Conservation (phyloP, 1,140 invertebrate genomes). For the Drosophila paulistorum region DNA sequence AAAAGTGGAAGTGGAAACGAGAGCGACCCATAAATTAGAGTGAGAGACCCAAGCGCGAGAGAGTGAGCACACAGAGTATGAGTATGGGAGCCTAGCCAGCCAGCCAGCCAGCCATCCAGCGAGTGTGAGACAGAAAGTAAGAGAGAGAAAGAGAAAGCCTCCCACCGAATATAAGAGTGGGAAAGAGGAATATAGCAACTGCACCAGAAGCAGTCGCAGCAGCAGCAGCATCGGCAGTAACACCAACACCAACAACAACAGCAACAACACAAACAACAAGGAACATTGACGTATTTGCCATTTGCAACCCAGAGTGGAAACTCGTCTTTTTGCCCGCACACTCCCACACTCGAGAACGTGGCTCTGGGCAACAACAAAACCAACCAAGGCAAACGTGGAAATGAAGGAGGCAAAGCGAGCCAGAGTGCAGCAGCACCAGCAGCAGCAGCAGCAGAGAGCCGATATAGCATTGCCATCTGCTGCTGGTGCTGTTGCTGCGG, state of each 20-base stretch:
- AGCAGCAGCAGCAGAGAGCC: conserved; percentile 41
- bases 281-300: conserved; percentile 75
- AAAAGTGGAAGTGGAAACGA: conserved; percentile 55
- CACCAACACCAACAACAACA: conserved; percentile 4
- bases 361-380: conserved; percentile 42
- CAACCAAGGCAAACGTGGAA: conserved; percentile 27
- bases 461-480: conserved; percentile 25
- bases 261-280: conserved; percentile 18
- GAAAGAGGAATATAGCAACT: conserved; percentile 27
- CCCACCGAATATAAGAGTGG: conserved; percentile 19
- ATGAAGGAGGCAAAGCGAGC: conserved; percentile 31
- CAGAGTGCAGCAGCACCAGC: conserved; percentile 33
- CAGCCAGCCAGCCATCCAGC: too few relatives aligned
- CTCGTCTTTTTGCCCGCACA: neutral
- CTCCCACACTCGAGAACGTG: conserved; percentile 34
- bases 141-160: neutral
- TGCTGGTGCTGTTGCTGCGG: neutral
- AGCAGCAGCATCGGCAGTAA: conserved; percentile 23
- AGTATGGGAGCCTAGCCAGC: neutral
- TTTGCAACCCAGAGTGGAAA: conserved; percentile 62
- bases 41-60: conserved; percentile 36
- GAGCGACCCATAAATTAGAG: conserved; percentile 74
- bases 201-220: neutral
- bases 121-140: neutral
- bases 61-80: conserved; percentile 16